Percentiles rank a stretch among this genome's conserved stretches.
Evolutionary conservation across 2,888 invertebrate genomes (phyloP).

Genomic region (Rhamnusium bicolor): DNA sequence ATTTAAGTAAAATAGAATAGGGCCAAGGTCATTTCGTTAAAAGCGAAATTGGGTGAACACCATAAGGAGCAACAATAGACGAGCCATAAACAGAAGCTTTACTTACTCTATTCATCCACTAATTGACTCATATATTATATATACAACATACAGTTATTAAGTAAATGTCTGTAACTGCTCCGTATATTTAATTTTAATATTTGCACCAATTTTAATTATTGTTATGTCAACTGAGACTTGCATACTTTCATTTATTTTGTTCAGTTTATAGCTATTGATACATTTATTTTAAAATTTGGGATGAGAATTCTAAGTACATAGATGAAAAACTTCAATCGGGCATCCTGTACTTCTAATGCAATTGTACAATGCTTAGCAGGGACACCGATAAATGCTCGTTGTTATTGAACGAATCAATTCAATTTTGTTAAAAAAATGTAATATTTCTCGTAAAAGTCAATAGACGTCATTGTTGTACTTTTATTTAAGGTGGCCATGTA

Average conservation of each 20-base stretch:
- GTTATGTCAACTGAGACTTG: no score
- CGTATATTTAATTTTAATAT: no score
- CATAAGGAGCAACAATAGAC: neutral
- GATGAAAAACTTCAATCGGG: no score
- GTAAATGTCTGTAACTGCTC: neutral
- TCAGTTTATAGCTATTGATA: no score
- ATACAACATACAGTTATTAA: neutral
- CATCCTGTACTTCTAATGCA: no score
- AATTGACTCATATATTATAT: neutral
- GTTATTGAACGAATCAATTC: no score
- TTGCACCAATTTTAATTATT: no score
- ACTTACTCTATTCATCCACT: neutral
- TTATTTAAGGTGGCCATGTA: neutral
- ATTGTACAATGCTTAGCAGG: no score
- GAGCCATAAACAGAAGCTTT: slow-evolving; percentile 1
- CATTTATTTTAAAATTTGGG: no score
- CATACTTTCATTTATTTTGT: no score
- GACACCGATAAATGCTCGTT: no score
- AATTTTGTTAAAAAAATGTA: neutral
- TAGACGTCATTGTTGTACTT: slow-evolving; percentile 23
- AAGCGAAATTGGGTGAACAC: slow-evolving; percentile 4
- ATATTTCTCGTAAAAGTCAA: slow-evolving; percentile 14
- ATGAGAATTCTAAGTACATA: no score
- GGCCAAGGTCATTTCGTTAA: slow-evolving; percentile 12
- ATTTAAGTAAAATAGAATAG: neutral